Conservation (phyloP, 2,113 vertebrate genomes). For the Scalopus aquaticus region DNA sequence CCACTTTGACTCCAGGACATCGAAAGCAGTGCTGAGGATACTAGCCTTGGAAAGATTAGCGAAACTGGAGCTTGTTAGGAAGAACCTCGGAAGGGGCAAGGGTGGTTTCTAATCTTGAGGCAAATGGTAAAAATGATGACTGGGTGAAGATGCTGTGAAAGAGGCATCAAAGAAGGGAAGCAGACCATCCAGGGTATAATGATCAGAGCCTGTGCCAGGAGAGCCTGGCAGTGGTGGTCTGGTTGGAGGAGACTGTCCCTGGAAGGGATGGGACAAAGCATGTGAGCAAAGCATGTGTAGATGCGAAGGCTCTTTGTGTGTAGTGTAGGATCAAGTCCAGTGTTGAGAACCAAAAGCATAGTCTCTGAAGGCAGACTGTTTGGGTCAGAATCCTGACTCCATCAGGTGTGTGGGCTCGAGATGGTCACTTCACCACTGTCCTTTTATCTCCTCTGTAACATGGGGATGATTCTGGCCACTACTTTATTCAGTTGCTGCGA, state of each 20-base stretch:
- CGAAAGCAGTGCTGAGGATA: neutral
- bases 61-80: neutral
- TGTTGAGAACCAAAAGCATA: neutral
- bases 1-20: neutral
- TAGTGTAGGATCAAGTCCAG: rapidly evolving
- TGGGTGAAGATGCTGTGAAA: neutral
- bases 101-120: neutral
- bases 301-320: neutral
- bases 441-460: neutral
- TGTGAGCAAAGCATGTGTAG: rapidly evolving
- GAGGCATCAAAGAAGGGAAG: neutral
- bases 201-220: neutral
- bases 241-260: neutral
- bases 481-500: neutral
- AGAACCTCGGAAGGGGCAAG: rapidly evolving
- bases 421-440: neutral
- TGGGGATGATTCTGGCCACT: neutral
- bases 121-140: neutral
- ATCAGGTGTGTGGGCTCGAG: neutral
- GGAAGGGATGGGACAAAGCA: neutral
- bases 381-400: neutral
- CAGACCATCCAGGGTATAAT: rapidly evolving
- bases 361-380: neutral
- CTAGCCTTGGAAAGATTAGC: neutral
- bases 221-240: rapidly evolving